Evolutionary conservation across 2,113 vertebrate species (phyloP), one percentile per base, ranked within the genome.

Genomic region (Catharus fuscescens): DNA sequence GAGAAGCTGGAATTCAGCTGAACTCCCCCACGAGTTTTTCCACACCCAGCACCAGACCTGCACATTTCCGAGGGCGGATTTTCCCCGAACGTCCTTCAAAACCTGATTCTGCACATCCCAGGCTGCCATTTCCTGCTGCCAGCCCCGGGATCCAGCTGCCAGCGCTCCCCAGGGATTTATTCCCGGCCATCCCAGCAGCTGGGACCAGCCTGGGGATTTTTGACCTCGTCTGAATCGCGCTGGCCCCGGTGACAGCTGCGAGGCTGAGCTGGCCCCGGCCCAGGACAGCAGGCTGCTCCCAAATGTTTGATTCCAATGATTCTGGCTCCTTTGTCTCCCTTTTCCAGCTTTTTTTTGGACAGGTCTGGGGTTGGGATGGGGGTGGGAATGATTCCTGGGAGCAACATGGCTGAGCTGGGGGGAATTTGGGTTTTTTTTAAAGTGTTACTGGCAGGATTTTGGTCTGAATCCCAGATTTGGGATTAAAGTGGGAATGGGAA

Each of bases 381-480:
- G 50, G 17, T 78, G 60, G 74, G 47, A 34, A 36, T 25, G 19
- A 14, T 36, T 83, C 50, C 64, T 48, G 8, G 25, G 8, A 25
- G 13, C 10, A 6, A 15, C 36, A 48, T 6, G 17, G 25, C 38
- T 32, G 12, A 71, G 23, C 53, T 67, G 66, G 16, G 25, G 6
- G 24, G 5, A 21, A 8, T 24, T 31, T n/a, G 19, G n/a, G 42
- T 13, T 42, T 71, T 70, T 70, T 36, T 9, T 8, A 2, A 2
- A 66, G 10, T 10, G 10, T 24, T 42, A 57, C 65, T 53, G 77
- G 56, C 24, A 28, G 80, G 44, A 3, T 80, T 90, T 92, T 24
- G 9, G 34, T 8, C 19, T 1, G 0, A n/a, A 24, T 56, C 23
- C 6, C 0, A 0, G 24, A 48, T 48, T 65, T 65, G 50, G 48